Conservation (phyloP, 2,888 invertebrate genomes). For the Leptogaster cylindrica region DNA sequence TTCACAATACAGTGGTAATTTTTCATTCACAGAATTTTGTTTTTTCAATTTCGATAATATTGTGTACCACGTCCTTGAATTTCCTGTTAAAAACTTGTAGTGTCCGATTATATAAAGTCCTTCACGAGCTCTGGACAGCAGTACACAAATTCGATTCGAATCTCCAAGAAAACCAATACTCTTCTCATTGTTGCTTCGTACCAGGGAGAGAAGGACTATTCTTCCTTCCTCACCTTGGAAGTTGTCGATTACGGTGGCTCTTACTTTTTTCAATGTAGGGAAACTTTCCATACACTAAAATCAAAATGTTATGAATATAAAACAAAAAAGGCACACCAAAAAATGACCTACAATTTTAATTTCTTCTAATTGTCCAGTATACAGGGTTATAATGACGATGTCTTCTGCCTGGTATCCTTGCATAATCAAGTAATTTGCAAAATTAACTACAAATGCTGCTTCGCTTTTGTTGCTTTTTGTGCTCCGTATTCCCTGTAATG, state of each 20-base stretch:
- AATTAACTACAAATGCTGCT: constrained; percentile 67
- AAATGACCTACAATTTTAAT: constrained; percentile 44
- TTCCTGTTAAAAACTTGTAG: constrained; percentile 65
- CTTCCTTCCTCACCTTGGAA: constrained; percentile 83
- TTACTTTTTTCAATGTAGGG: constrained; percentile 60
- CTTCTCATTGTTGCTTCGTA: constrained; percentile 73
- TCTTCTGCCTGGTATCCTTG: constrained; percentile 68
- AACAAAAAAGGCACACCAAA: background rate
- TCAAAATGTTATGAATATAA: background rate
- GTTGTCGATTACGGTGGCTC: constrained; percentile 75
- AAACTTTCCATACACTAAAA: constrained; percentile 52
- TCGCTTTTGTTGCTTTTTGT: constrained; percentile 71
- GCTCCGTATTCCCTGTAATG: constrained; percentile 65
- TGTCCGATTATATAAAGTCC: constrained; percentile 79
- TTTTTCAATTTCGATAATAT: constrained; percentile 62
- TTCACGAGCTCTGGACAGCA: constrained; percentile 74
- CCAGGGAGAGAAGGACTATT: constrained; percentile 79
- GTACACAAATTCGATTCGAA: constrained; percentile 78
- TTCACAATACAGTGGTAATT: constrained; percentile 63
- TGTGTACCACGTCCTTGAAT: constrained; percentile 66
- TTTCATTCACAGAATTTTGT: constrained; percentile 65
- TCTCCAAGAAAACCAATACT: constrained; percentile 75
- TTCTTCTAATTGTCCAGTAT: constrained; percentile 71
- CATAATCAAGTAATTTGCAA: constrained; percentile 69
- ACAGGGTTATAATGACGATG: constrained; percentile 77